phyloP scores from a whole-genome alignment of 2,888 invertebrate genomes.

The Drosophila percnosoma region DNA sequence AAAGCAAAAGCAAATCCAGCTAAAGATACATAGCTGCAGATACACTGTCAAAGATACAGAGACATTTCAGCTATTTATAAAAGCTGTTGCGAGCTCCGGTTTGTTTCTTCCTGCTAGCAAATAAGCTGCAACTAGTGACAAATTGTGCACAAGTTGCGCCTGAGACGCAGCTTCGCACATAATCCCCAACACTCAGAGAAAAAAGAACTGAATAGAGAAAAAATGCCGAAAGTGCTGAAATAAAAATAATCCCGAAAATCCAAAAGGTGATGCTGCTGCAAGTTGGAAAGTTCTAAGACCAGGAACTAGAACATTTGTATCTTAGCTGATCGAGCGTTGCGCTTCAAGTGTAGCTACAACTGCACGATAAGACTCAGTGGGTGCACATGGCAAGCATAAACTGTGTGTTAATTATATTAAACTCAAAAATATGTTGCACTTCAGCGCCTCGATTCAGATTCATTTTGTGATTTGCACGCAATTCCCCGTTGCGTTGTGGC shows the following conservation, averaged over 20 bases:
- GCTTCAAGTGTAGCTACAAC: neutral
- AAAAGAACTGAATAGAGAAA: neutral
- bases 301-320: neutral
- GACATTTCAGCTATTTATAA: constrained; percentile 14
- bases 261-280: neutral
- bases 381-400: constrained; percentile 26
- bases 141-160: constrained; percentile 40
- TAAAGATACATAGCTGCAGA: constrained; percentile 29
- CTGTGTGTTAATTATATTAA: constrained; percentile 68
- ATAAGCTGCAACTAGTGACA: constrained; percentile 33
- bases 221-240: neutral
- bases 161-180: constrained; percentile 33
- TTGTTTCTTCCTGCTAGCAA: constrained; percentile 7
- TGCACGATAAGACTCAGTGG: neutral
- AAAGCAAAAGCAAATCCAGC: constrained; percentile 19
- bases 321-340: neutral
- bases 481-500: constrained; percentile 48
- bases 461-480: constrained; percentile 40
- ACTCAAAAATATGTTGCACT: constrained; percentile 50
- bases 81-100: constrained; percentile 3
- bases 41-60: constrained; percentile 14
- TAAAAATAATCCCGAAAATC: neutral
- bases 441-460: constrained; percentile 38
- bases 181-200: constrained; percentile 3
- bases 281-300: neutral